Base-by-base conservation (phyloP, 2,888 invertebrate species). In the Carpatolechia fugitivella region DNA sequence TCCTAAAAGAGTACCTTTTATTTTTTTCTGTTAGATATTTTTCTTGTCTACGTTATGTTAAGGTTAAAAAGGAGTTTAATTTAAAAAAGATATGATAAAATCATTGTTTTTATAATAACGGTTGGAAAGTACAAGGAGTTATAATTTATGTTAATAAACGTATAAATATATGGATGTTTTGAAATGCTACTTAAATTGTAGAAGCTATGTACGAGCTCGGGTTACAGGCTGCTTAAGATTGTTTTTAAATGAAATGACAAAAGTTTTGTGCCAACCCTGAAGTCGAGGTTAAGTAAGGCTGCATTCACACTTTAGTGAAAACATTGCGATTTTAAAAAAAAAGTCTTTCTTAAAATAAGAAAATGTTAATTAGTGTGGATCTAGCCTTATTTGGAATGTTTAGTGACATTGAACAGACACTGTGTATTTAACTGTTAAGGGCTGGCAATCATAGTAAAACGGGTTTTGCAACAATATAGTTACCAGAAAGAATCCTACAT, bases 1-100 rank as follows among this genome's bases (percentile, higher is more conserved):
- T 90, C 89, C 89, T 90, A 87, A 78, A 73, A 78, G 80, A 71
- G 85, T 87, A 87, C 86, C 86, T 87, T 82, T 76, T 78, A 50
- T 56, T 35, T 74, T 67, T 67, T 72, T 78, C 81, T 82, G 80
- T 78, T 81, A 79, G 70, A 70, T 76, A 74, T 72, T 74, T 41
- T 74, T 73, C 63, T 61, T 80, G 70, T 74, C 72, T 80, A 80
- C 72, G 64, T 69, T 76, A 74, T 60, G 70, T 65, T 80, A 77
- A 74, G 67, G 60, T 64, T 77, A 73, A 71, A 62, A 62, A 67
- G 62, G 62, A 60, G 56, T 58, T 64, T 66, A 63, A 64, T 61
- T 66, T 70, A 67, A 72, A 71, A 68, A 71, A 74, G 71, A 78
- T 80, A 81, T 80, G 76, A 83, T 82, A 70, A 78, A 85, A 80